Conservation (phyloP, 1,140 invertebrate genomes). For the Nebria ingens region DNA sequence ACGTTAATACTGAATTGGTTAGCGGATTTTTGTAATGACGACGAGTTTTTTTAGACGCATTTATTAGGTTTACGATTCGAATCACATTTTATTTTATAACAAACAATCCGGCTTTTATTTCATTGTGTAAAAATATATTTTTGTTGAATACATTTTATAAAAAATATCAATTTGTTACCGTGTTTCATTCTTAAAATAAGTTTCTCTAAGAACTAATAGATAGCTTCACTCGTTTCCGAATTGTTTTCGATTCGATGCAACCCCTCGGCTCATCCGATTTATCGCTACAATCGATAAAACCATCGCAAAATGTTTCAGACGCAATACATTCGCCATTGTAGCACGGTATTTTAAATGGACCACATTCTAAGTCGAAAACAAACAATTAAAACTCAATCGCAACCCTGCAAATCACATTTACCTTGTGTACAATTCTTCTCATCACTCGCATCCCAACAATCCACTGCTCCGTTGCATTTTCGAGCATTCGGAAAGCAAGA, state of each 20-base stretch:
- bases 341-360: slow-evolving; percentile 43
- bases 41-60: too few species aligned
- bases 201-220: too few species aligned
- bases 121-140: too few species aligned
- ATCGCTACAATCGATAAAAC: slow-evolving; percentile 49
- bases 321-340: slow-evolving; percentile 50
- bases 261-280: slow-evolving; percentile 53
- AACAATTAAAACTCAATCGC: too few species aligned
- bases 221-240: too few species aligned
- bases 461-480: slow-evolving; percentile 60
- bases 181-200: too few species aligned
- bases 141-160: too few species aligned
- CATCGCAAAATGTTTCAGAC: slow-evolving; percentile 50
- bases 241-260: slow-evolving; percentile 35
- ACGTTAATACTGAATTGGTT: slow-evolving; percentile 17
- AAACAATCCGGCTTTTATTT: too few species aligned
- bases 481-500: slow-evolving; percentile 59
- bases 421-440: slow-evolving; percentile 64
- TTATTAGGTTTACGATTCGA: too few species aligned
- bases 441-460: slow-evolving; percentile 72
- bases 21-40: slow-evolving; percentile 18
- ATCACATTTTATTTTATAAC: too few species aligned
- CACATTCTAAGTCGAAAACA: slow-evolving; percentile 16
- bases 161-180: too few species aligned
- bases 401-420: slow-evolving; percentile 36